Evolutionary conservation across 2,888 invertebrate genomes (phyloP), one percentile per base, ranked within the genome.

Genomic region (Raillietiella orientalis): DNA sequence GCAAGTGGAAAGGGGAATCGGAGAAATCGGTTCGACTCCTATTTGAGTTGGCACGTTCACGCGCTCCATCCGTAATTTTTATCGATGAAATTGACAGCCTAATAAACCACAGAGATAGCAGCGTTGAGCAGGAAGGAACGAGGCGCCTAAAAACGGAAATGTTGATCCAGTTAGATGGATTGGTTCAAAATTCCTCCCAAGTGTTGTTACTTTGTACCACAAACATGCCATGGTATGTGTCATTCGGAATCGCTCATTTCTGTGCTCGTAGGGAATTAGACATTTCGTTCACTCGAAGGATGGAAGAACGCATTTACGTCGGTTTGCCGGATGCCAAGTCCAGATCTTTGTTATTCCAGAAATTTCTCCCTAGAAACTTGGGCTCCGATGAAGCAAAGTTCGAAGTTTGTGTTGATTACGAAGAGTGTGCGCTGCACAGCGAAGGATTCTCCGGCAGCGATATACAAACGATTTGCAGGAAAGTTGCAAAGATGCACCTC

Each of bases 1-100:
- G 74, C 39, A 90, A 87, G 47, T 87, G 84, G 84, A 54, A 84
- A 15, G 87, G 87, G 0, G 87, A 87, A 37, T 82, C 82, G 0
- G 87, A 87, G 50, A 84, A 82, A 48, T 63, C 79, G 36, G 56
- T 87, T 22, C 63, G 74, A n/a, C n/a, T n/a, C n/a, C 50, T 87
- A 23, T 82, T 82, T 44, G 74, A 82, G 35, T 52, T 79, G 46
- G 84, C 87, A 0, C 56, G 64, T 19, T 59, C 62, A 41, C 65
- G 70, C 40, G 63, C 77, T 0, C 87, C 87, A 0, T 67, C 79
- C 0, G 69, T 77, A 6, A 71, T 87, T 37, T 87, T 87, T 46
- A 59, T 87, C 25, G 87, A 87, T 41, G 87, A 87, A 48, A 57
- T 84, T 29, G 87, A 87, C 41, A 66, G 77, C 9, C 45, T 84